These are phyloP conservation scores for Hemibagrus wyckioides DNA, from an alignment of 2,113 vertebrate species.

Conservation along the genomic window DNA sequence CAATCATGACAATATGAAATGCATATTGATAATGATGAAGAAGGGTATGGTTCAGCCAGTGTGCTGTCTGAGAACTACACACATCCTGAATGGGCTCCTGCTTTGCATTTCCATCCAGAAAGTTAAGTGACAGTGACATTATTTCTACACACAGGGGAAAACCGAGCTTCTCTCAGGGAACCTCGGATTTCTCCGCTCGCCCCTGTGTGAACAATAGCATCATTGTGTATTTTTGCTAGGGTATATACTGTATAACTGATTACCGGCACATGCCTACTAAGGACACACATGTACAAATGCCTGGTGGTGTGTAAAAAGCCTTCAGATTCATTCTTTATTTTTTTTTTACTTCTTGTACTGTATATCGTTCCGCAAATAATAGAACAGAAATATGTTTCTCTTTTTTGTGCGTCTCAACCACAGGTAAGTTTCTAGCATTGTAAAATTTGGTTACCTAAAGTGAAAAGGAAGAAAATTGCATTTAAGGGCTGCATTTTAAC, in stretches of 20 bases:
- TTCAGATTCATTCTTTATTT: background rate
- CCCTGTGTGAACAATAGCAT: background rate
- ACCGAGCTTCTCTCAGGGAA: background rate
- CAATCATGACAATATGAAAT: background rate
- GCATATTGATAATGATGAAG: background rate
- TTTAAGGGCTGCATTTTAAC: background rate
- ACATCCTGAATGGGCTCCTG: background rate
- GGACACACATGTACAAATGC: background rate
- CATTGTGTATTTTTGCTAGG: background rate
- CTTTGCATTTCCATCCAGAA: background rate
- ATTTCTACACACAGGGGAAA: background rate
- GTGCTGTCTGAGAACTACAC: background rate
- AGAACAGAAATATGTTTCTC: background rate
- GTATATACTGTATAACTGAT: slow-evolving; percentile 9
- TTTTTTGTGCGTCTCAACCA: background rate
- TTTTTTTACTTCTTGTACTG: background rate
- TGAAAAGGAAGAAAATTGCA: background rate
- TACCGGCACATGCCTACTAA: background rate
- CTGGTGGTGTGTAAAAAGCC: background rate
- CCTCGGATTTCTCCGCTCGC: background rate
- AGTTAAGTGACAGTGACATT: slow-evolving; percentile 3
- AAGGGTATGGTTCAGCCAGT: background rate
- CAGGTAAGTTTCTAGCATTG: background rate
- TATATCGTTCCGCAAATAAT: background rate
- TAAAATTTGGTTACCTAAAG: background rate